Percentiles rank a stretch among this genome's conserved stretches.
phyloP scores from a whole-genome alignment of 1,140 invertebrate species.

The Ditylenchus dipsaci region DNA sequence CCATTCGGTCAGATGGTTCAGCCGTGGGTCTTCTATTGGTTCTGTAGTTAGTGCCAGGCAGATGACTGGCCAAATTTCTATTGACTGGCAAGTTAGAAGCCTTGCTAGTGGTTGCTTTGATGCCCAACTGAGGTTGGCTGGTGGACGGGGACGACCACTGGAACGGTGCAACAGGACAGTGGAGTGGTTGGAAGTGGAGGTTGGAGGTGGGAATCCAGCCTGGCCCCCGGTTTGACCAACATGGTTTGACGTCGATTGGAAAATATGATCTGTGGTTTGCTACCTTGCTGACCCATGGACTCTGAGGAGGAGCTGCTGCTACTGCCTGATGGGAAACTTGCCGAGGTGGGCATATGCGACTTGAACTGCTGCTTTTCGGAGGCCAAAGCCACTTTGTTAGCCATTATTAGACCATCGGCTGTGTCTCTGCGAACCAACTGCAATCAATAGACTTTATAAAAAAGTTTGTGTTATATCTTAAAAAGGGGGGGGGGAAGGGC shows the following conservation, averaged over 20 bases:
- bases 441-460: not conserved
- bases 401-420: conserved; percentile 2
- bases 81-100: conserved; percentile 7
- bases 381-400: conserved; percentile 2
- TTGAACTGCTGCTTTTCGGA: not conserved
- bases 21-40: not conserved
- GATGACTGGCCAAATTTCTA: not conserved
- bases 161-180: conserved; percentile 5
- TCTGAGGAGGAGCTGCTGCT: not conserved
- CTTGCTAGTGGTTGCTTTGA: not conserved
- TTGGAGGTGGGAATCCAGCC: no score
- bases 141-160: not conserved
- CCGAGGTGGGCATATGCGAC: not conserved
- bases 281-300: not conserved
- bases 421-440: not conserved
- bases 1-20: not conserved
- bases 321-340: not conserved
- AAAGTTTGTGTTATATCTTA: no score
- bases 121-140: not conserved
- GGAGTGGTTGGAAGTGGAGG: not conserved
- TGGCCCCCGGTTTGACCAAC: no score
- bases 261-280: not conserved
- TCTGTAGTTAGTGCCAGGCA: not conserved
- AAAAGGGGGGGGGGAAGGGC: no score
- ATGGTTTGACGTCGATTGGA: not conserved